Conservation (phyloP, 2,888 invertebrate species). For the Hyposoter dolosus region DNA sequence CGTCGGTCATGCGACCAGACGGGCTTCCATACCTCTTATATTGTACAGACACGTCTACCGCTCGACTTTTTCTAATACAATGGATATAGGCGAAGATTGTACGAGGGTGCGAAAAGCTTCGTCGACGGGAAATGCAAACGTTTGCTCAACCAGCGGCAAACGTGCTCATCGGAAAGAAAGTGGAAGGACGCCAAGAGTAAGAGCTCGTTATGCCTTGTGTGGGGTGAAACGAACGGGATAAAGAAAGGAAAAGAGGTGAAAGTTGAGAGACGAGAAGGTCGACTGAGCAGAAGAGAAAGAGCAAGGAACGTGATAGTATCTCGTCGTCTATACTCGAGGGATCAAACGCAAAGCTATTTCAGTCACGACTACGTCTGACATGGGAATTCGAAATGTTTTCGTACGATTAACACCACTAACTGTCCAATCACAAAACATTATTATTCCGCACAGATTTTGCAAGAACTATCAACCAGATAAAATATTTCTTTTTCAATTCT, state of each 20-base stretch:
- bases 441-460: constrained; percentile 12
- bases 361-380: constrained; percentile 39
- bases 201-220: constrained; percentile 55
- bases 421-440: constrained; percentile 1
- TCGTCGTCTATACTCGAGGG: constrained; percentile 46
- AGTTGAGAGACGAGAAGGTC: constrained; percentile 47
- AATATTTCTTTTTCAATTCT: not conserved
- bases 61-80: constrained; percentile 43
- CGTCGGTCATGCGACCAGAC: constrained; percentile 59
- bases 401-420: constrained; percentile 8
- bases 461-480: not conserved
- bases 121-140: constrained; percentile 65
- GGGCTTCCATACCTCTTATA: not conserved
- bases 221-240: constrained; percentile 38
- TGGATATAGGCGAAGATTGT: constrained; percentile 22
- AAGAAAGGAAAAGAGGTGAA: constrained; percentile 42
- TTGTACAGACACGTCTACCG: constrained; percentile 29
- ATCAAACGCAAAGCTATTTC: constrained; percentile 52
- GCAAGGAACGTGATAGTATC: constrained; percentile 62
- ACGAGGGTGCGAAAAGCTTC: constrained; percentile 46
- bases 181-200: constrained; percentile 43
- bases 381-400: constrained; percentile 25
- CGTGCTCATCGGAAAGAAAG: constrained; percentile 62
- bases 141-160: constrained; percentile 70
- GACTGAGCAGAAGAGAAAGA: constrained; percentile 53